Percentiles rank a stretch among this genome's conserved stretches.
phyloP scores from a whole-genome alignment of 1,140 invertebrate species.

The Drosophila hydei region DNA sequence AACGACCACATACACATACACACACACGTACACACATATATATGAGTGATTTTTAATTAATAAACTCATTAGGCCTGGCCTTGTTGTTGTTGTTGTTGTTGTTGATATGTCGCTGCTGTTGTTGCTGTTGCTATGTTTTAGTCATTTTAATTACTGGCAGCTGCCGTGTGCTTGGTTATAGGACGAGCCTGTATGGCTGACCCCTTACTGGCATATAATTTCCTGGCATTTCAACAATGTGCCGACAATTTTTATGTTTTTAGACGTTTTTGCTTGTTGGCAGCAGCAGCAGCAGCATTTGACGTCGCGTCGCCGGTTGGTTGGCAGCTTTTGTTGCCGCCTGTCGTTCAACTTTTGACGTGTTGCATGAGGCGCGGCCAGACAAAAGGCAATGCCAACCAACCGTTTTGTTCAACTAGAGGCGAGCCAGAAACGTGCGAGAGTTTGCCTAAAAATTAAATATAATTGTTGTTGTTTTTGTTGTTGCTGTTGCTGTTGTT shows the following conservation, averaged over 20 bases:
- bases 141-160: constrained; percentile 76
- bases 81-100: constrained; percentile 14
- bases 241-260: constrained; percentile 76
- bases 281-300: constrained; percentile 25
- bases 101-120: constrained; percentile 3
- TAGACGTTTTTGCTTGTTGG: constrained; percentile 49
- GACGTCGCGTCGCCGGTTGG: constrained; percentile 55
- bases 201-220: constrained; percentile 63
- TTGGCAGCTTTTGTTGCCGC: constrained; percentile 58
- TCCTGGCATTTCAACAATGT: constrained; percentile 77
- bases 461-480: constrained; percentile 65
- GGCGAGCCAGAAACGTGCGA: constrained; percentile 54
- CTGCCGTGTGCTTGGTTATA: constrained; percentile 30
- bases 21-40: constrained; percentile 8
- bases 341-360: constrained; percentile 77
- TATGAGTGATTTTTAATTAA: constrained; percentile 75
- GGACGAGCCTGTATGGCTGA: constrained; percentile 26
- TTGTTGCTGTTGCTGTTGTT: constrained; percentile 29
- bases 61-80: constrained; percentile 72
- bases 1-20: constrained; percentile 15
- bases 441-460: constrained; percentile 74
- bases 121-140: constrained; percentile 45
- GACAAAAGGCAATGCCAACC: constrained; percentile 53
- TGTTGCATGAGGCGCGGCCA: constrained; percentile 66
- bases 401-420: constrained; percentile 24